Conservation (phyloP, 2,888 invertebrate species). For the Drosophila meridionalis region DNA sequence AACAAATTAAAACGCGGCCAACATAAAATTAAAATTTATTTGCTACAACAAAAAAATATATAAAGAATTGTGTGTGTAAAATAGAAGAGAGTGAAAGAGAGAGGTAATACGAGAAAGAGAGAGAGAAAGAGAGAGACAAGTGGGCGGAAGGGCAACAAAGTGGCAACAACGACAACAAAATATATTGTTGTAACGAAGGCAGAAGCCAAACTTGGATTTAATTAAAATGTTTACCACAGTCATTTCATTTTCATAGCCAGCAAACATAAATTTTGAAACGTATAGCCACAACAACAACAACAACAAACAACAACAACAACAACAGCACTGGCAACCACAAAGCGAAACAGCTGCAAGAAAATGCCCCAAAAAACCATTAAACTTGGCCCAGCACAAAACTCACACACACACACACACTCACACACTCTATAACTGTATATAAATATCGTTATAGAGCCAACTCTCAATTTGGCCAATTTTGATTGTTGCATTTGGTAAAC, state of each 20-base stretch:
- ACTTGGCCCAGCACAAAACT: constrained; percentile 52
- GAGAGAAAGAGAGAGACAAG: constrained; percentile 2
- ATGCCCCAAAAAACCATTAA: constrained; percentile 78
- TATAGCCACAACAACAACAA: constrained; percentile 52
- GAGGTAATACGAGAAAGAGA: not conserved
- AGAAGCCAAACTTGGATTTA: constrained; percentile 81
- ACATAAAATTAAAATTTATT: constrained; percentile 80
- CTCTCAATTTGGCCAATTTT: constrained; percentile 65
- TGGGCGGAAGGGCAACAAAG: constrained; percentile 24
- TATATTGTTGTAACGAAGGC: constrained; percentile 80
- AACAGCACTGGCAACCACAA: constrained; percentile 61
- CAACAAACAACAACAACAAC: constrained; percentile 20
- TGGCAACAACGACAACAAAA: constrained; percentile 60
- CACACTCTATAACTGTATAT: constrained; percentile 32
- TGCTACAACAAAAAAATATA: constrained; percentile 51
- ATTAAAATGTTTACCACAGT: constrained; percentile 80
- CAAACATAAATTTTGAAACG: constrained; percentile 79
- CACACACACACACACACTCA: constrained; percentile 17
- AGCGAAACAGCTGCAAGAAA: constrained; percentile 79
- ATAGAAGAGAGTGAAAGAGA: constrained; percentile 18
- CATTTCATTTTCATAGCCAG: constrained; percentile 80
- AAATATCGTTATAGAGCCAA: constrained; percentile 44
- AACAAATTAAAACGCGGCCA: constrained; percentile 80
- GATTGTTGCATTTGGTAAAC: constrained; percentile 72
- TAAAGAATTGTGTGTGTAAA: constrained; percentile 27